Evolutionary conservation across 2,113 vertebrate genomes (phyloP), one percentile per base, ranked within the genome.

Genomic region (Dromaius novaehollandiae): DNA sequence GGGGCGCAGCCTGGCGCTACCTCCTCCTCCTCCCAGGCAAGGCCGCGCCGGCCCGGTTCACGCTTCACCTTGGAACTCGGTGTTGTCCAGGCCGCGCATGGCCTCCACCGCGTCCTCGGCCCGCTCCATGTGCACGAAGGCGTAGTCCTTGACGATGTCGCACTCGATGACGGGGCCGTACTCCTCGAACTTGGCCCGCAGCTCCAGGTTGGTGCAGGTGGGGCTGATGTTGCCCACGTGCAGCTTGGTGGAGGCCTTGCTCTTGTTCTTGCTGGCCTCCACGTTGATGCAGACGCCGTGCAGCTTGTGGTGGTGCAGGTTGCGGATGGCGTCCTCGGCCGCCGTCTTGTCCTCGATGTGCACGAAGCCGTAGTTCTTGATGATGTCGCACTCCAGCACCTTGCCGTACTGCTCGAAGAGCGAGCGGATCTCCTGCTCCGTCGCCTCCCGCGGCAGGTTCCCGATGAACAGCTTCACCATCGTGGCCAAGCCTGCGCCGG

Each of bases 381-480:
- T 99, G 91, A 99, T 99, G 83, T 99, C 99, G 85, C 99, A 99
- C 95, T 99, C 99, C 36, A 99, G 98, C 80, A 99, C 99, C 97
- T 99, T 99, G 6, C 99, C 99, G 78, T 99, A 99, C 96, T 99
- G 99, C 86, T 99, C 99, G 86, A 99, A 99, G 42, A 99, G 98
- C 1, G 99, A 97, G 46, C 99, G 99, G 36, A 99, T 99, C 97
- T 99, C 99, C 48, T 99, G 98, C 42, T 99, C 98, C 20, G 99
- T 99, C 1, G 99, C 99, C 96, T 99, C 98, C 36, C 98, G 97
- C 24, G 99, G 98, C 95, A 99, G 98, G 96, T 99, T 99, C n/a
- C 99, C 99, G 3, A 99, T 99, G 96, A 99, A 99, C 84, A 99
- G 98, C 97, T 99, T 99, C 98, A 99, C 99, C 99, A 99, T 99